Conservation (phyloP, 2,797 vertebrate genomes). For the Hyperoplus lanceolatus region DNA sequence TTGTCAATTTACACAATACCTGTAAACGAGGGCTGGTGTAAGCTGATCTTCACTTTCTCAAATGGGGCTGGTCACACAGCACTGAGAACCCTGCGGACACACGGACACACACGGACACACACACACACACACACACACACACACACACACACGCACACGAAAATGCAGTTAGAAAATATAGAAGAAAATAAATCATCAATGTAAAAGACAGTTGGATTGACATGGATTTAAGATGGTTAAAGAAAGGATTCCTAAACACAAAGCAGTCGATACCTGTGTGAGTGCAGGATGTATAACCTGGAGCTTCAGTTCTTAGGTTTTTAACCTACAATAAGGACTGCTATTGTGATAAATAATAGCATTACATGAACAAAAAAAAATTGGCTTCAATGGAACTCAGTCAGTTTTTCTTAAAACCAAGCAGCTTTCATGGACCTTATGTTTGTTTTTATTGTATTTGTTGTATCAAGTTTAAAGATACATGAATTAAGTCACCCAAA, state of each 20-base stretch:
- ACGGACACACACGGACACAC: background rate
- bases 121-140: conserved; percentile 12
- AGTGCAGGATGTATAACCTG: background rate
- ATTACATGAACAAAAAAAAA: conserved; percentile 8
- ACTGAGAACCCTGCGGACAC: conserved; percentile 24
- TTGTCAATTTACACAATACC: conserved; percentile 35
- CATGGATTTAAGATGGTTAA: background rate
- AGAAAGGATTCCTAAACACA: background rate
- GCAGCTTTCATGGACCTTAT: background rate
- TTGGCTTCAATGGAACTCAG: background rate
- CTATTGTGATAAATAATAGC: background rate
- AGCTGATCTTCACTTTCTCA: conserved; percentile 15
- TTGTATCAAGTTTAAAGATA: conserved; percentile 21
- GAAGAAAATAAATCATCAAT: background rate
- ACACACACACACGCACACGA: conserved; percentile 3
- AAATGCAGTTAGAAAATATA: conserved; percentile 15
- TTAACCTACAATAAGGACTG: background rate
- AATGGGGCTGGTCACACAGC: conserved; percentile 15
- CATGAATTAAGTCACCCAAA: conserved; percentile 13
- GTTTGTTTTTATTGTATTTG: conserved; percentile 11
- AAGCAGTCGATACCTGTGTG: background rate
- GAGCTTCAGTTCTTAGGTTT: background rate
- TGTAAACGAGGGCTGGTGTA: background rate
- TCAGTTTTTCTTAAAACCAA: background rate
- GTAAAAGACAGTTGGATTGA: background rate